A percentile compares a stretch with the other conserved stretches of the same genome.
These are phyloP conservation scores for Hemibagrus guttatus DNA, from an alignment of 2,797 vertebrate species.

Conservation along the genomic window DNA sequence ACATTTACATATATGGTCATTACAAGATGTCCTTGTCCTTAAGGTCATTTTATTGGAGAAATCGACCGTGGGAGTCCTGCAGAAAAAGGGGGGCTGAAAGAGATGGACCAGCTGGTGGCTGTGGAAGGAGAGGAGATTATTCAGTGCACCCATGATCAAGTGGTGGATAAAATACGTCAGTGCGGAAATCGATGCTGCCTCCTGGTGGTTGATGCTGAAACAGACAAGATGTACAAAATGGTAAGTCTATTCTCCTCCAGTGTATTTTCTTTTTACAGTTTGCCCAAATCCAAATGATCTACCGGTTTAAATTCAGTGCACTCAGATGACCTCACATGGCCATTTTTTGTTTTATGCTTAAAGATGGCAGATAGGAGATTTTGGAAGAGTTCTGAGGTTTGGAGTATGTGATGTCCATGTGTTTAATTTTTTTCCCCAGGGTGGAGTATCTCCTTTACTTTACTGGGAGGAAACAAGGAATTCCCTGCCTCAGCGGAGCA, in stretches of 20 bases:
- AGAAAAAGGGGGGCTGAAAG: slow-evolving; percentile 77
- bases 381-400: neutral
- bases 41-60: slow-evolving; percentile 85
- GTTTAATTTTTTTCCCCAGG: slow-evolving; percentile 68
- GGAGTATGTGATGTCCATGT: no score
- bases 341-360: neutral
- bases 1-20: neutral
- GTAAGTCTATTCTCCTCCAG: slow-evolving; percentile 66
- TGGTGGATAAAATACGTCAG: slow-evolving; percentile 80
- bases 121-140: slow-evolving; percentile 81
- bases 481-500: slow-evolving; percentile 41
- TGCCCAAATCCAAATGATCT: neutral
- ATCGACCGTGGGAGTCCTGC: slow-evolving; percentile 85
- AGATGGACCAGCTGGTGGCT: slow-evolving; percentile 84
- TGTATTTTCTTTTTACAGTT: neutral
- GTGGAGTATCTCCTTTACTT: slow-evolving; percentile 80
- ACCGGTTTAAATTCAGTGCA: neutral
- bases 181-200: slow-evolving; percentile 77
- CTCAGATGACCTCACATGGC: no score
- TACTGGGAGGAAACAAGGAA: slow-evolving; percentile 77
- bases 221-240: slow-evolving; percentile 82
- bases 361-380: neutral
- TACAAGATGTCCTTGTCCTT: neutral
- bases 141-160: slow-evolving; percentile 75
- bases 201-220: slow-evolving; percentile 84